Conservation (phyloP, 2,113 vertebrate species). For the Procapra przewalskii region DNA sequence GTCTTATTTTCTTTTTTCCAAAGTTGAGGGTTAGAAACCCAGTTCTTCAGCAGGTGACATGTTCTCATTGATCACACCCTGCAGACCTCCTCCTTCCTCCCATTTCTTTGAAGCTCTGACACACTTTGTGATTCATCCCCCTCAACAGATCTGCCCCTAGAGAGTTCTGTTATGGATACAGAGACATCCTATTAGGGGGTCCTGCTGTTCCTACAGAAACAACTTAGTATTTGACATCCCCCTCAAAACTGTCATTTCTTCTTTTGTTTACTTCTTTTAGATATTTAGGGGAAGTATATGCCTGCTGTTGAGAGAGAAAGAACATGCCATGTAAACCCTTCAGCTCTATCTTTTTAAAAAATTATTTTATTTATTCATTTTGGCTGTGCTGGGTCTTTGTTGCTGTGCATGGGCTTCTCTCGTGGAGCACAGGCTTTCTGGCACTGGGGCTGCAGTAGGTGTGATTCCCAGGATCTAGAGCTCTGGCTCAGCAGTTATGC, state of each 20-base stretch:
- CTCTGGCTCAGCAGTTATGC: neutral
- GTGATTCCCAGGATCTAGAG: neutral
- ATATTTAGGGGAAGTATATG: neutral
- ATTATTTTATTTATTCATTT: neutral
- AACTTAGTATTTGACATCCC: neutral
- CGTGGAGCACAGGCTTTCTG: neutral
- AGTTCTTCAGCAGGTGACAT: neutral
- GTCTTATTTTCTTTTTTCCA: neutral
- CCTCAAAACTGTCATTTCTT: neutral
- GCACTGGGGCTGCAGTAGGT: neutral
- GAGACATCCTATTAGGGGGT: neutral
- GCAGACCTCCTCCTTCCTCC: neutral
- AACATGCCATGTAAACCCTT: neutral
- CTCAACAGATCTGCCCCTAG: neutral
- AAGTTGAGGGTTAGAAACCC: neutral
- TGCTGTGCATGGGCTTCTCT: neutral
- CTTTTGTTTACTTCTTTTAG: neutral
- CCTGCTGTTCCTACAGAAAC: neutral
- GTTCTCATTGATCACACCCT: neutral
- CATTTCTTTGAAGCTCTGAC: neutral
- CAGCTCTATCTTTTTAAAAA: neutral
- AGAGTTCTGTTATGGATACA: too few relatives aligned
- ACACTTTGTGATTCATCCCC: neutral
- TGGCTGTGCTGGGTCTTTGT: neutral
- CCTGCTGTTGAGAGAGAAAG: neutral